Evolutionary conservation across 2,797 vertebrate species (phyloP).

Genomic region (Euphonia xanthogaster): DNA sequence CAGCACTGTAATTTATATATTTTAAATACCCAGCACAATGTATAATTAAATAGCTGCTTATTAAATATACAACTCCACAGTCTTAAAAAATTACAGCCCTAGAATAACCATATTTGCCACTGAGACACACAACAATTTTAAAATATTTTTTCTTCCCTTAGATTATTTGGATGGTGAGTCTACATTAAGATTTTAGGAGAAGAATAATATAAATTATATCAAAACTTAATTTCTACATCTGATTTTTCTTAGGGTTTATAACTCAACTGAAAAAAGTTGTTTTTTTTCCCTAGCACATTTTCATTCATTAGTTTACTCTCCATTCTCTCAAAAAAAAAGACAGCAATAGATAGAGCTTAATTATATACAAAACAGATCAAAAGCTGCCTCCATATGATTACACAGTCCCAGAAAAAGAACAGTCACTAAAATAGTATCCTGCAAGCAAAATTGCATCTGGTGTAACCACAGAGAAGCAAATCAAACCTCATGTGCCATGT

Average conservation of each 20-base stretch:
- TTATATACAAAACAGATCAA: slow-evolving; percentile 27
- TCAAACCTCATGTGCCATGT: background rate
- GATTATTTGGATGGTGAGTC: background rate
- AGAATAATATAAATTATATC: background rate
- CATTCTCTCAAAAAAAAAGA: background rate
- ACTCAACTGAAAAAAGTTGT: background rate
- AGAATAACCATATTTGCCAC: background rate
- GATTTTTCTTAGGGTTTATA: slow-evolving; percentile 48
- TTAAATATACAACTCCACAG: background rate
- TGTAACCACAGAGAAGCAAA: slow-evolving; percentile 12
- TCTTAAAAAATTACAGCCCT: background rate
- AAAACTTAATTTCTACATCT: background rate
- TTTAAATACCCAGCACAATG: background rate
- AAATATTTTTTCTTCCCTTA: background rate
- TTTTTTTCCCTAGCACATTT: background rate
- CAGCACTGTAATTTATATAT: background rate
- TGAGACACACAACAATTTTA: background rate
- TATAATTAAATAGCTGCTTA: background rate
- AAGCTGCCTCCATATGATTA: slow-evolving; percentile 32
- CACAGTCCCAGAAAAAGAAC: slow-evolving; percentile 23
- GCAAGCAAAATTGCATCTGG: slow-evolving; percentile 18
- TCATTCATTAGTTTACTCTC: background rate
- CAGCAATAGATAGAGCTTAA: slow-evolving; percentile 23
- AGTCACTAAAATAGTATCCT: slow-evolving; percentile 38
- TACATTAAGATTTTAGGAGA: background rate